Evolutionary conservation across 2,113 vertebrate genomes (phyloP).

Genomic region (Cariama cristata): DNA sequence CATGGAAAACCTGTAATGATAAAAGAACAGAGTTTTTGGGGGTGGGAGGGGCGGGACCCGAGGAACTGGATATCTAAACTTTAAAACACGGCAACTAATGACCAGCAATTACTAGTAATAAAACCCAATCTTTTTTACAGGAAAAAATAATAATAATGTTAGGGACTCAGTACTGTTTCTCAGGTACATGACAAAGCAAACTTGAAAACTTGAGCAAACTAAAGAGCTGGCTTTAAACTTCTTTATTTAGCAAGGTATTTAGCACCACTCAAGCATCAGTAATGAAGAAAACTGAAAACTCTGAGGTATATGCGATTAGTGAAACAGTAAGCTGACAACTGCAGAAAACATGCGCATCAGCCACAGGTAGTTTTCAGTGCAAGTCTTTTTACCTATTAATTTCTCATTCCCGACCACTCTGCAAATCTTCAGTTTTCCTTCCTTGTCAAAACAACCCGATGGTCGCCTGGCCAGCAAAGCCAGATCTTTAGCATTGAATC

Average conservation of each 20-base stretch:
- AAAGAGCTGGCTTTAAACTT: neutral
- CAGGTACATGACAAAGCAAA: neutral
- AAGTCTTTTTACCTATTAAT: neutral
- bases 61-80: neutral
- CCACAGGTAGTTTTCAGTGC: neutral
- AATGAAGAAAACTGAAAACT: neutral
- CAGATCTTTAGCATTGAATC: constrained; percentile 39
- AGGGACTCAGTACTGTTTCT: neutral
- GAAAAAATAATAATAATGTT: neutral
- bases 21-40: neutral
- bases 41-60: neutral
- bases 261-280: neutral
- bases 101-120: neutral
- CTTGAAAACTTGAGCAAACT: neutral
- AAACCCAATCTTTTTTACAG: neutral
- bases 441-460: constrained; percentile 46
- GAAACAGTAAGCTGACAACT: neutral
- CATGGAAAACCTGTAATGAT: neutral
- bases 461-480: neutral
- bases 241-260: neutral
- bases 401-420: neutral
- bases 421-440: constrained; percentile 46
- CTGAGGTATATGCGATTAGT: neutral
- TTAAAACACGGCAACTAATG: neutral
- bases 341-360: neutral